phyloP scores from a whole-genome alignment of 2,888 invertebrate genomes.

The Toxonevra muliebris region DNA sequence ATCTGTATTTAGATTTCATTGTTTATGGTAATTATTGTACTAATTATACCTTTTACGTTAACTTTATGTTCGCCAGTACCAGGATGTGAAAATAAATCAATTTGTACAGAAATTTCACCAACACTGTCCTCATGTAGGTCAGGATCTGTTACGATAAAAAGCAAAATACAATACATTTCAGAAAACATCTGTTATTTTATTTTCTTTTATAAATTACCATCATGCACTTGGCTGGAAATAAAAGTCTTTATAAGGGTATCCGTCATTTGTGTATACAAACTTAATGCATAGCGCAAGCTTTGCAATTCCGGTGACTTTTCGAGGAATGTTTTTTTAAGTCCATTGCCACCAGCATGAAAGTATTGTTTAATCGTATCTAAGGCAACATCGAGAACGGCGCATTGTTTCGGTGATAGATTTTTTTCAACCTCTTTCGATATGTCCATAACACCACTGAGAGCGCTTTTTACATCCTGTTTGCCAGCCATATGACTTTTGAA shows the following conservation, averaged over 20 bases:
- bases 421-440: constrained; percentile 85
- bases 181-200: neutral
- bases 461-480: constrained; percentile 91
- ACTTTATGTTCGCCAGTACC: constrained; percentile 99
- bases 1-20: neutral
- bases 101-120: constrained; percentile 95
- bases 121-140: constrained; percentile 86
- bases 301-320: constrained; percentile 98
- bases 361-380: constrained; percentile 98
- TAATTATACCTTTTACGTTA: constrained; percentile 91
- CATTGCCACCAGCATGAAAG: constrained; percentile 99
- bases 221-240: constrained; percentile 94
- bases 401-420: constrained; percentile 97
- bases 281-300: constrained; percentile 95
- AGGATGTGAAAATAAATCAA: constrained; percentile 98
- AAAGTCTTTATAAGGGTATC: constrained; percentile 99
- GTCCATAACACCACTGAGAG: constrained; percentile 94
- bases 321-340: constrained; percentile 96
- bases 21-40: neutral
- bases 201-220: constrained; percentile 73
- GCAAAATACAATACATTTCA: no score
- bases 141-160: constrained; percentile 68
- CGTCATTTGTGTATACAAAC: constrained; percentile 98
- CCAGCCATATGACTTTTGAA: constrained; percentile 94
- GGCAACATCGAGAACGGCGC: constrained; percentile 95